phyloP scores from a whole-genome alignment of 1,140 invertebrate species.

The Pseudomyrmex flavicornis region DNA sequence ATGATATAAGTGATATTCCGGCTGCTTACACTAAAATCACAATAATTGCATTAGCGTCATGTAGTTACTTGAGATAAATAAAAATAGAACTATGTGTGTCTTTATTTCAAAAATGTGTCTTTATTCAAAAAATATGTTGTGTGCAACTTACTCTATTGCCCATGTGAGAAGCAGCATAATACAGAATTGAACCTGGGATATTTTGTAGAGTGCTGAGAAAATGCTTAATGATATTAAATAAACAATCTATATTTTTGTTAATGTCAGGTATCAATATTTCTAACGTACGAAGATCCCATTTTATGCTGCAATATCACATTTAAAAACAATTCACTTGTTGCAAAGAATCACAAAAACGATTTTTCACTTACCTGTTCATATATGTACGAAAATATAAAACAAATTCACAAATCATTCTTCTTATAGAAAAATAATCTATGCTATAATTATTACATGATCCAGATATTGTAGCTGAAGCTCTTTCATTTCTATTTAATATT shows the following conservation, averaged over 20 bases:
- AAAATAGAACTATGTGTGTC: no score
- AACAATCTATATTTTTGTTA: constrained; percentile 74
- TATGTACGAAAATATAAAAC: constrained; percentile 77
- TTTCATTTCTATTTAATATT: constrained; percentile 77
- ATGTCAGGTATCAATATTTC: constrained; percentile 70
- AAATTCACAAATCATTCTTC: constrained; percentile 78
- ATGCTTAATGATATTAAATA: constrained; percentile 73
- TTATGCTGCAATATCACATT: constrained; percentile 73
- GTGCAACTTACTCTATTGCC: constrained; percentile 79
- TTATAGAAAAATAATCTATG: constrained; percentile 75
- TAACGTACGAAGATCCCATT: constrained; percentile 70
- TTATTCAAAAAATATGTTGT: no score
- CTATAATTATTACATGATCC: constrained; percentile 44
- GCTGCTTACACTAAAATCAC: constrained; percentile 78
- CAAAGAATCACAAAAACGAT: not conserved
- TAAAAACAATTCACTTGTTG: not conserved
- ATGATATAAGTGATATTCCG: constrained; percentile 84
- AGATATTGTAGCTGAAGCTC: constrained; percentile 47
- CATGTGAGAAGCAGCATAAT: constrained; percentile 79
- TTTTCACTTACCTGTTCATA: constrained; percentile 75
- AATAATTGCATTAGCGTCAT: not conserved
- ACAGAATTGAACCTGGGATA: constrained; percentile 80
- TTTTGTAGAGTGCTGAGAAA: constrained; percentile 76
- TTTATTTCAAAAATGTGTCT: no score
- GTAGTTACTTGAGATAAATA: no score